These are phyloP conservation scores for Sebastes itinus DNA, from an alignment of 2,797 vertebrate genomes.

Conservation along the genomic window DNA sequence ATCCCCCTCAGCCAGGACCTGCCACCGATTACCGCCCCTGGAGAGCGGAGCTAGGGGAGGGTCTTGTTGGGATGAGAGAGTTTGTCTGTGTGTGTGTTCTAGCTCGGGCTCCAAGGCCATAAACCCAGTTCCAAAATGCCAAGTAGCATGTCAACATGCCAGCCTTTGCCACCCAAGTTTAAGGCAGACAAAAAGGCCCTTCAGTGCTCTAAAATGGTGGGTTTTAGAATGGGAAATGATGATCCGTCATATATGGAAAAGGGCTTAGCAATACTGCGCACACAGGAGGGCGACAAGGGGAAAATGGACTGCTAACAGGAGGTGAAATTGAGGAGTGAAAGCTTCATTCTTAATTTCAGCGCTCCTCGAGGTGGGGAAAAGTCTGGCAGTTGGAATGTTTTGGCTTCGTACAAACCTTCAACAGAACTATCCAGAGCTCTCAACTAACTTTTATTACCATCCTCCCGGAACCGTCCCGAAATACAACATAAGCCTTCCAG, in stretches of 20 bases:
- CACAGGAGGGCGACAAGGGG: constrained; percentile 50
- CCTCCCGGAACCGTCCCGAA: neutral
- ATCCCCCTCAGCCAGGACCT: constrained; percentile 67
- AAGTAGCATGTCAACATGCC: constrained; percentile 71
- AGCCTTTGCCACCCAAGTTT: constrained; percentile 76
- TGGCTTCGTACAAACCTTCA: neutral
- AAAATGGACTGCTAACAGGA: constrained; percentile 44
- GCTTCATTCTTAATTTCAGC: constrained; percentile 29
- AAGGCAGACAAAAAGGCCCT: constrained; percentile 65
- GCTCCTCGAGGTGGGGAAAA: constrained; percentile 24
- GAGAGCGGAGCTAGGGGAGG: constrained; percentile 51
- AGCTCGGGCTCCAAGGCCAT: constrained; percentile 69
- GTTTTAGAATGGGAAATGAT: constrained; percentile 64
- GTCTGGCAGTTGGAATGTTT: constrained; percentile 16
- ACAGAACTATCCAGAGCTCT: neutral
- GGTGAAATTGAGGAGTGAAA: constrained; percentile 35
- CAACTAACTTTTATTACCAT: neutral
- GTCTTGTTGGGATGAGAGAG: constrained; percentile 54
- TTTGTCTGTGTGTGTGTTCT: constrained; percentile 68
- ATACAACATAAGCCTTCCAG: neutral
- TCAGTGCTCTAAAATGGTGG: constrained; percentile 60
- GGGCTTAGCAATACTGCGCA: constrained; percentile 29
- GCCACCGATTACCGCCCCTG: constrained; percentile 75
- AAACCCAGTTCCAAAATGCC: constrained; percentile 76
- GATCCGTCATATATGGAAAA: constrained; percentile 64